These are phyloP conservation scores for Trichacis sp. DNA, from an alignment of 2,888 invertebrate genomes.

Conservation along the genomic window DNA sequence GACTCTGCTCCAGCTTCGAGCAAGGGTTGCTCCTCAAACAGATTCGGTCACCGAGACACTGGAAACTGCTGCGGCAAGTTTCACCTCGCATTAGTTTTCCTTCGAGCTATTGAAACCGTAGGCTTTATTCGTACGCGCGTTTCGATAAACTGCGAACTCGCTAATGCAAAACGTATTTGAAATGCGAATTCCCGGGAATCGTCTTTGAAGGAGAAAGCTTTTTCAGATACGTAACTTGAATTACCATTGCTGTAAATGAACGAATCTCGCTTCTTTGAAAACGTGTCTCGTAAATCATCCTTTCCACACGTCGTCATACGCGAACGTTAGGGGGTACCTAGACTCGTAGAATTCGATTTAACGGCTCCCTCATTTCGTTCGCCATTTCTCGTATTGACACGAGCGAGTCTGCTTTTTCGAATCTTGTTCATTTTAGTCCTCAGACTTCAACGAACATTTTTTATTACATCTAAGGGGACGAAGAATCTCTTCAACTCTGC, in stretches of 20 bases:
- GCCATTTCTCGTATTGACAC: background rate
- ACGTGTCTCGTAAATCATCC: constrained; percentile 1
- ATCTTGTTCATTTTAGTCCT: background rate
- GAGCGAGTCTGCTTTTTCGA: background rate
- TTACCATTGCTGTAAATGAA: no score
- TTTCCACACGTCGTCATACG: background rate
- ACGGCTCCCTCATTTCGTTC: constrained; percentile 5
- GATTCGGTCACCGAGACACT: constrained; percentile 61
- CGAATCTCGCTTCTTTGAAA: no score
- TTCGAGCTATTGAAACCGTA: constrained; percentile 23
- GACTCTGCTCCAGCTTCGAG: constrained; percentile 53
- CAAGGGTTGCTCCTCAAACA: constrained; percentile 66
- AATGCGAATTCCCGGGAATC: constrained; percentile 12
- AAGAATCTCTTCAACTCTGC: no score
- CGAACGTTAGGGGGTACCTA: background rate
- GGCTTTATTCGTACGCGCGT: constrained; percentile 28
- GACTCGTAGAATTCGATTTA: constrained; percentile 6
- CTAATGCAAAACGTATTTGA: constrained; percentile 6
- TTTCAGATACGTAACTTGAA: background rate
- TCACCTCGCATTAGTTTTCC: constrained; percentile 37
- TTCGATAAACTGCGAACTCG: constrained; percentile 1
- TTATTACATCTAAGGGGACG: constrained; percentile 16
- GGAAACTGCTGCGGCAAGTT: constrained; percentile 29
- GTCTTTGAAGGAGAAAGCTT: background rate
- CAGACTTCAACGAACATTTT: background rate